Percentiles rank a stretch among this genome's conserved stretches.
Conservation (phyloP, 2,888 invertebrate genomes). For the Ceraclea dissimilis region DNA sequence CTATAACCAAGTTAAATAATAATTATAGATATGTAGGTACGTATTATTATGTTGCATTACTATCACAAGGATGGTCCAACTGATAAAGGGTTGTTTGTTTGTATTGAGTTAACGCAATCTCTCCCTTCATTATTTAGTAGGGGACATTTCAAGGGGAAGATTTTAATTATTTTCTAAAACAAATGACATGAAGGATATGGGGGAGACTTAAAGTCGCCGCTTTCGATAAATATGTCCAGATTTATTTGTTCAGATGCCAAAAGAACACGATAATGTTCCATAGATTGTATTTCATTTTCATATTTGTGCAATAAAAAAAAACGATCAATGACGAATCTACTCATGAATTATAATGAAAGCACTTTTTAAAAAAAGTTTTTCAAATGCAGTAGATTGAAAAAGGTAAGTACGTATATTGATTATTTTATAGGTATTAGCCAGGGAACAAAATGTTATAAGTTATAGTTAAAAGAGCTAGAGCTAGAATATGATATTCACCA, state of each 20-base stretch:
- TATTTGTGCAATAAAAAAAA: background rate
- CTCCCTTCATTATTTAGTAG: conserved; percentile 9
- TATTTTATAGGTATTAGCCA: no score
- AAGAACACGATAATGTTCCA: background rate
- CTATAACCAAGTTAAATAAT: no score
- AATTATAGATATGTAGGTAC: no score
- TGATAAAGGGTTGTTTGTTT: conserved; percentile 25
- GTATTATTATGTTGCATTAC: conserved; percentile 11
- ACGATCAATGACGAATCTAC: background rate
- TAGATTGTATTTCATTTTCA: conserved; percentile 1
- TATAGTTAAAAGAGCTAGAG: no score
- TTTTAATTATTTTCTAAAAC: conserved; percentile 27
- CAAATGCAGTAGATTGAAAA: no score
- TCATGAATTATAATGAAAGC: no score
- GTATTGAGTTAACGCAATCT: conserved; percentile 12
- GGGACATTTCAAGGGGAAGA: conserved; percentile 24
- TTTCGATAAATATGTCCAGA: conserved; percentile 23
- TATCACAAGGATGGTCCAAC: conserved; percentile 19
- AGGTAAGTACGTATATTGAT: no score
- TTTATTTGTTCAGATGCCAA: conserved; percentile 20
- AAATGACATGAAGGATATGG: conserved; percentile 20
- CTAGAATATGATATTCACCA: no score
- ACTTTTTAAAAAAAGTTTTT: no score
- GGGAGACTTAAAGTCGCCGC: background rate
- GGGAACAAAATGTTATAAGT: no score